phyloP scores from a whole-genome alignment of 2,113 vertebrate species.

The Cebus imitator region DNA sequence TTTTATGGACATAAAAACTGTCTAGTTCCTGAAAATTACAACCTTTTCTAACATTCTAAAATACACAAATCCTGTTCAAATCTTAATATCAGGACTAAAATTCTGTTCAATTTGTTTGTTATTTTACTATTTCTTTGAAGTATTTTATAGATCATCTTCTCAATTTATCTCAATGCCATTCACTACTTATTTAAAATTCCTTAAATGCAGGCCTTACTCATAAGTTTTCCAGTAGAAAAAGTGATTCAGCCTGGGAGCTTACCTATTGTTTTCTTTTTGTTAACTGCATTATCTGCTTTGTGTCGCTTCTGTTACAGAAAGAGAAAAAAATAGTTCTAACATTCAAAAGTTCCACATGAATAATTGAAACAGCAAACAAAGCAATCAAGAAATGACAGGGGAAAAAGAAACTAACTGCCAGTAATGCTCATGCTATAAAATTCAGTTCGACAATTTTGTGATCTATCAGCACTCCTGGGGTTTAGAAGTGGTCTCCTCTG shows the following conservation, averaged over 20 bases:
- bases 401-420: not conserved
- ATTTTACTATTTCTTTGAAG: slow-evolving; percentile 15
- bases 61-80: not conserved
- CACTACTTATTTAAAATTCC: not conserved
- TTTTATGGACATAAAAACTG: not conserved
- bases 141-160: not conserved
- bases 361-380: not conserved
- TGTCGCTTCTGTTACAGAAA: slow-evolving; percentile 93
- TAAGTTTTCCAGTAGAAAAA: not conserved
- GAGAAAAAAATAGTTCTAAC: slow-evolving; percentile 64
- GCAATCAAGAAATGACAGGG: no score
- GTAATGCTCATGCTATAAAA: not conserved
- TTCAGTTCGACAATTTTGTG: fast-evolving
- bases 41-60: slow-evolving; percentile 27
- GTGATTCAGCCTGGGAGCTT: slow-evolving; percentile 58
- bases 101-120: not conserved
- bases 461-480: not conserved
- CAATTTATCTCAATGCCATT: not conserved
- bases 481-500: not conserved
- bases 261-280: slow-evolving; percentile 99
- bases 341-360: slow-evolving; percentile 48
- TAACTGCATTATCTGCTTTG: slow-evolving; percentile 98
- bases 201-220: not conserved
- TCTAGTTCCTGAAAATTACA: not conserved
- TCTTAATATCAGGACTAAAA: not conserved